Base-by-base conservation (phyloP, 2,797 vertebrate species). In the Morus bassanus region DNA sequence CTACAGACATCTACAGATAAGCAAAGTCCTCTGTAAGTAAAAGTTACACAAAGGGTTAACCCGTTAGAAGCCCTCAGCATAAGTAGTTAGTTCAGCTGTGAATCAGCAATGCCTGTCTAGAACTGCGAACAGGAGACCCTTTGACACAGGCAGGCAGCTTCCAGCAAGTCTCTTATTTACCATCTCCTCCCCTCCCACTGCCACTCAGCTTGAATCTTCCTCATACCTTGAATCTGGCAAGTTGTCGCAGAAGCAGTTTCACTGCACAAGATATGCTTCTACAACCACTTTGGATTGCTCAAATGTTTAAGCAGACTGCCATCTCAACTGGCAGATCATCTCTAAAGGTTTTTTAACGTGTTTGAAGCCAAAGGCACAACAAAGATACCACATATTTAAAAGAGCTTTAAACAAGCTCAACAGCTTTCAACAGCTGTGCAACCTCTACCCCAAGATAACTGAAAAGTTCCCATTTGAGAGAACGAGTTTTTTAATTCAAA, bases 71-170 rank as follows among this genome's bases (percentile, higher is more conserved):
- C 8, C 2, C 54, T 89, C 45, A 35, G 68, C 13, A 3, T 11
- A 56, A 94, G 65, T 31, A 91, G 85, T 85, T 46, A 60, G 48
- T 91, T 84, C 30, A 89, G 76, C 76, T 95, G 78, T 96, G 96
- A 97, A 85, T 97, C 95, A 97, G 89, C 96, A 97, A 50, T 64
- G 93, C 92, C 85, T 93, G 94, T 85, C 83, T 48, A 78, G 78
- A 95, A 75, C 87, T 95, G 92, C 68, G 53, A 92, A 94, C 65
- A 75, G 74, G 85, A 95, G 91, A 95, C 68, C 76, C 88, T 91
- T 96, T 92, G 88, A 95, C 91, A 96, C 93, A 96, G 46, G 93
- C 41, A 88, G 22, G 59, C 91, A 95, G 77, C 82, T 93, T 92
- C 82, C 82, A 96, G 90, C 89, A 93, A 76, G 87, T 72, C 88